phyloP scores from a whole-genome alignment of 2,888 invertebrate species.

The Torymus aiolomorphi region DNA sequence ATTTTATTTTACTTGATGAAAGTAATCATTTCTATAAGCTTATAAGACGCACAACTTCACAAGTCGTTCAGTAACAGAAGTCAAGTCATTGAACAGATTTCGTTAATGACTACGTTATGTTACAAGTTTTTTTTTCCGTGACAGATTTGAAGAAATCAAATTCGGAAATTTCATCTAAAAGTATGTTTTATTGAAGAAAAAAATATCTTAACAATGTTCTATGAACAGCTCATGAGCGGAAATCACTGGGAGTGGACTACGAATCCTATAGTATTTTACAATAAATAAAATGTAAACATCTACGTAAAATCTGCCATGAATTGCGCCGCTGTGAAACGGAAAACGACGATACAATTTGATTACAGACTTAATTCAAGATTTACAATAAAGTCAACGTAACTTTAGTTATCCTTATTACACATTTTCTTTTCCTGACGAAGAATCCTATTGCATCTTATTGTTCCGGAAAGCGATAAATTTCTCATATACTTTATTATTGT shows the following conservation, averaged over 20 bases:
- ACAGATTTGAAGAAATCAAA: conserved; percentile 30
- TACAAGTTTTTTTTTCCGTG: conserved; percentile 1
- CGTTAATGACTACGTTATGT: conserved; percentile 11
- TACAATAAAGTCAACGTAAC: conserved; percentile 35
- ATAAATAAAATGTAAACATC: conserved; percentile 34
- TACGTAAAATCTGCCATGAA: too few relatives aligned
- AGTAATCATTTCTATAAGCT: conserved; percentile 21
- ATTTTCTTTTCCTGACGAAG: conserved; percentile 19
- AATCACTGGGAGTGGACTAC: conserved; percentile 38
- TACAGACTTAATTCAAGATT: conserved; percentile 19
- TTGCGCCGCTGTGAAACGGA: not conserved
- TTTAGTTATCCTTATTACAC: conserved; percentile 25
- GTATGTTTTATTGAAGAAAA: conserved; percentile 34
- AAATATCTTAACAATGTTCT: conserved; percentile 12
- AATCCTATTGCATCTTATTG: conserved; percentile 36
- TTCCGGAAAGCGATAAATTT: conserved; percentile 26
- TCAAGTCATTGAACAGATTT: conserved; percentile 26
- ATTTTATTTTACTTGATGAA: conserved; percentile 12
- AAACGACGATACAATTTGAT: conserved; percentile 15
- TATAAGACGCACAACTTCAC: conserved; percentile 6
- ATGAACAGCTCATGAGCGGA: conserved; percentile 27
- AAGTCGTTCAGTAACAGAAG: conserved; percentile 27
- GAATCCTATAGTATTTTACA: conserved; percentile 28
- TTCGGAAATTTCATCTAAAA: conserved; percentile 16
- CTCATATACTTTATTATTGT: conserved; percentile 39